These are phyloP conservation scores for Drosophila greeni DNA, from an alignment of 2,888 invertebrate species.

Conservation along the genomic window DNA sequence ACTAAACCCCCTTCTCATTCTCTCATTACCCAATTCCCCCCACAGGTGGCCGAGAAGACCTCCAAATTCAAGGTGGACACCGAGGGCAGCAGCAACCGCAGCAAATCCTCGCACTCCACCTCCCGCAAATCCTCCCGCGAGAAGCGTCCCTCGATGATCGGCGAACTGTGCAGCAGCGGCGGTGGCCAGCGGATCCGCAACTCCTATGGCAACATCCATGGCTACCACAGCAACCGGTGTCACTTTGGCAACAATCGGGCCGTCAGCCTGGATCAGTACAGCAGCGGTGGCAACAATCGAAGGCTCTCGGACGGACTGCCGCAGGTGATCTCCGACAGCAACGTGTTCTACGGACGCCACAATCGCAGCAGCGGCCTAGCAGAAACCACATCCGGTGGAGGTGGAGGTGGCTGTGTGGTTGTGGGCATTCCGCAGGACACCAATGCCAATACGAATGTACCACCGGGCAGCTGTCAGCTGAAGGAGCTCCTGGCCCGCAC, in stretches of 20 bases:
- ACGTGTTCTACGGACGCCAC: constrained; percentile 78
- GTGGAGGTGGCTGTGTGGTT: constrained; percentile 3
- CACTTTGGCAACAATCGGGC: constrained; percentile 79
- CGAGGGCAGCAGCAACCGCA: constrained; percentile 82
- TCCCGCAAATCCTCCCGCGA: constrained; percentile 85
- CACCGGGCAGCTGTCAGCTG: constrained; percentile 19
- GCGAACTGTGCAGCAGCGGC: constrained; percentile 79
- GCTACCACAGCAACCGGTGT: constrained; percentile 77
- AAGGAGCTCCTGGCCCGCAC: constrained; percentile 30
- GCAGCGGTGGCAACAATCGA: constrained; percentile 75
- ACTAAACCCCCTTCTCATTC: too few species aligned
- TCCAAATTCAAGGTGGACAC: constrained; percentile 88
- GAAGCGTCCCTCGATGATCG: constrained; percentile 80
- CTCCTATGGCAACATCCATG: constrained; percentile 79
- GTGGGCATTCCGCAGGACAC: constrained; percentile 32
- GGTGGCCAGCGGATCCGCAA: constrained; percentile 78
- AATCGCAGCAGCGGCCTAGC: constrained; percentile 68
- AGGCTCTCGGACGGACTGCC: constrained; percentile 78
- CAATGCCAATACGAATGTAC: constrained; percentile 38
- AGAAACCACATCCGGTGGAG: constrained; percentile 46
- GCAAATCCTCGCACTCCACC: constrained; percentile 83
- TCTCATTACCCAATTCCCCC: too few species aligned
- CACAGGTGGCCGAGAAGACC: constrained; percentile 83
- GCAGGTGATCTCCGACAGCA: constrained; percentile 79
- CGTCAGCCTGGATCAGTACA: constrained; percentile 79